Conservation (phyloP, 2,113 vertebrate species). For the Reinhardtius hippoglossoides region DNA sequence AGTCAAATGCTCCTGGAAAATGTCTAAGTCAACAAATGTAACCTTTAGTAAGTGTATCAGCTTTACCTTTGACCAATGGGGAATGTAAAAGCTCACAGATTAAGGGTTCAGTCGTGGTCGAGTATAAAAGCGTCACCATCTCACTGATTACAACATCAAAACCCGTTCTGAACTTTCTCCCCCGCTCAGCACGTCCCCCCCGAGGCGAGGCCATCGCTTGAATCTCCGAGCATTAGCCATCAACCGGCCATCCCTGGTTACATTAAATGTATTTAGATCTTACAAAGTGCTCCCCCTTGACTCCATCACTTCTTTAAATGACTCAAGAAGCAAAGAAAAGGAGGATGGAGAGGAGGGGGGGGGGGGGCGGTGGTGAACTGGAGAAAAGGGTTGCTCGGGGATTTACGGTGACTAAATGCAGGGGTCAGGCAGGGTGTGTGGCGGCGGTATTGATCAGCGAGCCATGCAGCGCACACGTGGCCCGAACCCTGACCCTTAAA, state of each 20-base stretch:
- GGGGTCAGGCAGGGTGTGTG: conserved; percentile 82
- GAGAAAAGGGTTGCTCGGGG: conserved; percentile 53
- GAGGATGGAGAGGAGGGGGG: conserved; percentile 12
- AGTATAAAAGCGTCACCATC: not conserved
- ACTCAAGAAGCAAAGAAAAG: conserved; percentile 58
- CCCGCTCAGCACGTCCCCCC: conserved; percentile 37
- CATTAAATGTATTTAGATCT: conserved; percentile 76
- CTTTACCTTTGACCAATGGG: not conserved
- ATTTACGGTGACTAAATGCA: conserved; percentile 91
- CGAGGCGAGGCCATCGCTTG: conserved; percentile 42
- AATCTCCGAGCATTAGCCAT: conserved; percentile 55
- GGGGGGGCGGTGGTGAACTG: not conserved
- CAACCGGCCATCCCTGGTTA: conserved; percentile 53
- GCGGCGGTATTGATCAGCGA: conserved; percentile 89
- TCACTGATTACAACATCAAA: conserved; percentile 15
- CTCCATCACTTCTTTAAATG: conserved; percentile 74
- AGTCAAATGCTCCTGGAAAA: too few species aligned
- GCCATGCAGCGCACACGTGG: conserved; percentile 83
- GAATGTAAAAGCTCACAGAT: not conserved
- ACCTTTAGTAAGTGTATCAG: not conserved
- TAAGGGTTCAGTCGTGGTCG: not conserved
- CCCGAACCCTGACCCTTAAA: conserved; percentile 97
- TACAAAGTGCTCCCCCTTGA: conserved; percentile 75
- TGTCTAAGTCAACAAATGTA: not conserved
- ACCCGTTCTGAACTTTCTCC: not conserved